Base-by-base conservation (phyloP, 1,140 invertebrate genomes). In the Ceratina japonica region DNA sequence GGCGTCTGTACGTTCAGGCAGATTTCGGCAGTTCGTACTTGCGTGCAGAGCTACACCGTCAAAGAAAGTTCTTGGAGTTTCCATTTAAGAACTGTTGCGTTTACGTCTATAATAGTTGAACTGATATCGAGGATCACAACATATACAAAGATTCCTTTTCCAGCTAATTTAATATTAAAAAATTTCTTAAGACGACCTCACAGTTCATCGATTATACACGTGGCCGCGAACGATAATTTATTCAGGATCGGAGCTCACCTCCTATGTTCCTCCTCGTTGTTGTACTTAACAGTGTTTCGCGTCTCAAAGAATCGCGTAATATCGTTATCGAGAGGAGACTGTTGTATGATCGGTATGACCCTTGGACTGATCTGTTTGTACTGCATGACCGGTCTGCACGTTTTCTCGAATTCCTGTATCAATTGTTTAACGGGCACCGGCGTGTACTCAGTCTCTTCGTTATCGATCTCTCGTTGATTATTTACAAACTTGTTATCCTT, bases 361-460 rank as follows among this genome's bases (percentile, higher is more conserved):
- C 87, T 90, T 0, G 87, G 85, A 75, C 93, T 91, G 22, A 94
- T 91, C 85, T 94, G 93, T 83, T 94, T 94, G 64, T 93, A 94
- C 54, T 93, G 93, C 85, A 95, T 90, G 5, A 92, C 80, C 3
- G 94, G 94, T 87, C 94, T 89, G 13, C 93, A 92, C 0, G 92
- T 94, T 85, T 95, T 93, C 82, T 95, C 94, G 81, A 95, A 96
- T 72, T 93, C 94, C 70, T 93, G 91, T 63, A 96, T 95, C 20
- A 96, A 81, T 27, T 94, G 93, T 82, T 94, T 95, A 0, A 96
- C 94, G 10, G 95, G 95, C 5, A 95, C 88, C 71, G 94, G 93
- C 10, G 93, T 93, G 80, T 95, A 95, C 15, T 93, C 92, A 61
- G 88, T 91, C 15, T 92, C 87, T 3, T 88, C 87, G 20, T 72